Percentiles rank a stretch among this genome's conserved stretches.
phyloP scores from a whole-genome alignment of 2,113 vertebrate genomes.

The Pardalotus punctatus region DNA sequence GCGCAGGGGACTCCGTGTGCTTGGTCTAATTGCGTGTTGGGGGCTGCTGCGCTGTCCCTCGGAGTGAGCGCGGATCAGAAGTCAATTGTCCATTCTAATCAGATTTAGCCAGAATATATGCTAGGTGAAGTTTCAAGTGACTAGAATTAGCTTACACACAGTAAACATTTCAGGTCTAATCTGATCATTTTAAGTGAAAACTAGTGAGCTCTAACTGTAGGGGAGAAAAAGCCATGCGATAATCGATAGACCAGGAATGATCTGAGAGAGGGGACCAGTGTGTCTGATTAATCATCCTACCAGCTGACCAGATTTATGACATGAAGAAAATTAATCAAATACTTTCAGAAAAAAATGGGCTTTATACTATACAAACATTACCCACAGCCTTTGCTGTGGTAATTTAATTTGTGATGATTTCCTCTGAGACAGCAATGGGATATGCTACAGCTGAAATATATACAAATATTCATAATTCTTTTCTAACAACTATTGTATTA shows the following conservation, averaged over 20 bases:
- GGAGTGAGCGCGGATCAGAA: conserved; percentile 51
- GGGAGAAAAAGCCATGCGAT: neutral
- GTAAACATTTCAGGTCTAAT: conserved; percentile 69
- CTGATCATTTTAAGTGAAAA: conserved; percentile 52
- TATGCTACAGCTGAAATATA: neutral
- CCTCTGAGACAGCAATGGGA: neutral
- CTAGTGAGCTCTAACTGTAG: conserved; percentile 20
- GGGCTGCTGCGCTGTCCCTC: neutral
- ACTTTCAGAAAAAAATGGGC: neutral
- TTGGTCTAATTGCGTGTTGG: neutral
- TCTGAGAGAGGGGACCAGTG: neutral
- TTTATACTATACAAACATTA: neutral
- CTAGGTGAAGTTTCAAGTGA: conserved; percentile 41
- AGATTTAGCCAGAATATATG: conserved; percentile 10
- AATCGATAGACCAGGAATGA: conserved; percentile 6
- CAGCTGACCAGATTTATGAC: conserved; percentile 11
- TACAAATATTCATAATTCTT: conserved; percentile 10
- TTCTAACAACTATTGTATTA: neutral
- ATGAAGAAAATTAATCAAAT: neutral
- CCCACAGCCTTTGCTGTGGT: neutral
- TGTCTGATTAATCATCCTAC: neutral
- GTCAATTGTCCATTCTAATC: conserved; percentile 64
- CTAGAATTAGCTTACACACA: conserved; percentile 54
- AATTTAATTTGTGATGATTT: conserved; percentile 20
- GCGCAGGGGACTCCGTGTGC: rapidly evolving